phyloP scores from a whole-genome alignment of 1,140 invertebrate genomes.

The Papilio polyxenes region DNA sequence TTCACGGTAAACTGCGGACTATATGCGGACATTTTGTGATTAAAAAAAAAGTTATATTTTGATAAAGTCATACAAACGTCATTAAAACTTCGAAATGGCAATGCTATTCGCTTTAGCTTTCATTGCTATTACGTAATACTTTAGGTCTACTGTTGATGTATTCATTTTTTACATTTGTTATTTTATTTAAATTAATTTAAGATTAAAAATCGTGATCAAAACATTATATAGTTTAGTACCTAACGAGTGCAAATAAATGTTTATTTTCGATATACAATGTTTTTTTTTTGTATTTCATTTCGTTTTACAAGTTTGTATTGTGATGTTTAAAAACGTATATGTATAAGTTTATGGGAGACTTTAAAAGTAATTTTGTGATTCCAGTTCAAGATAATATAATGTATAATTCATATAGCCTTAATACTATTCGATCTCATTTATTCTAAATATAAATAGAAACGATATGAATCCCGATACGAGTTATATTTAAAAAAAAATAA shows the following conservation, averaged over 20 bases:
- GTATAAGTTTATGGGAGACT: constrained; percentile 44
- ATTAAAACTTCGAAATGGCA: constrained; percentile 52
- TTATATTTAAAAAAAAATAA: constrained; percentile 51
- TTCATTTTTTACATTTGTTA: constrained; percentile 28
- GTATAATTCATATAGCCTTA: constrained; percentile 42
- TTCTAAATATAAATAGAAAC: constrained; percentile 46
- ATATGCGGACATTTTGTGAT: background rate
- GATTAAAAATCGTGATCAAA: constrained; percentile 24
- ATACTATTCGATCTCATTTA: constrained; percentile 61
- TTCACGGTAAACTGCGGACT: constrained; percentile 65
- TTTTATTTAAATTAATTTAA: constrained; percentile 24
- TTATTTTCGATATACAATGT: constrained; percentile 27
- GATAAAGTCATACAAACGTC: constrained; percentile 49
- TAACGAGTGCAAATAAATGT: constrained; percentile 22
- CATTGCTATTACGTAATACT: constrained; percentile 58
- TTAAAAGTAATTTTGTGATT: constrained; percentile 59
- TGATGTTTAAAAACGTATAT: constrained; percentile 42
- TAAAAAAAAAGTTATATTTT: constrained; percentile 47
- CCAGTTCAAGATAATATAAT: constrained; percentile 43
- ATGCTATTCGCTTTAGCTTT: constrained; percentile 73
- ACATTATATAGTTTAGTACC: constrained; percentile 18
- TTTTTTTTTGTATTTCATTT: constrained; percentile 22
- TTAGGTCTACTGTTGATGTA: constrained; percentile 1
- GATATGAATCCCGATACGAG: constrained; percentile 45
- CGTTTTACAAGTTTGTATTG: constrained; percentile 22